Evolutionary conservation across 2,888 invertebrate genomes (phyloP).

Genomic region (Eumacrocentrus americanus): DNA sequence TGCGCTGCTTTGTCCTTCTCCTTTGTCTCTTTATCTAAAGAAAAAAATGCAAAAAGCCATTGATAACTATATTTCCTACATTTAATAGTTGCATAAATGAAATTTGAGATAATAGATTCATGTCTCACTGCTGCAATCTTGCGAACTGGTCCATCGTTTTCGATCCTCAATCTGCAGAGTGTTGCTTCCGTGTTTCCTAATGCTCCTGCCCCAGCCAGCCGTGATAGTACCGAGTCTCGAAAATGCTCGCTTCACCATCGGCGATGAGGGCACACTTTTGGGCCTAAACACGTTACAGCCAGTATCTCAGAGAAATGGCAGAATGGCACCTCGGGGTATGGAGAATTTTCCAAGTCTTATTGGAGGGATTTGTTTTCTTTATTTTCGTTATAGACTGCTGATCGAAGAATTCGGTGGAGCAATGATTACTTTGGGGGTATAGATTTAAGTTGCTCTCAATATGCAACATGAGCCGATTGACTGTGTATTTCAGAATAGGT

Average conservation of each 20-base stretch:
- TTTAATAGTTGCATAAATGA: background rate
- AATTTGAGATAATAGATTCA: constrained; percentile 1
- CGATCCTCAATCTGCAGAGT: constrained; percentile 85
- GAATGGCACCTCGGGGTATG: too few species aligned
- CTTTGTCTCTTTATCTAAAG: constrained; percentile 78
- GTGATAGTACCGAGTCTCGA: constrained; percentile 89
- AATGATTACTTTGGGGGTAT: too few species aligned
- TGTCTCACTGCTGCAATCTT: constrained; percentile 86
- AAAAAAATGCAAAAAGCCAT: background rate
- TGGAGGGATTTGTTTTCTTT: too few species aligned
- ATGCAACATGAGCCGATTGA: too few species aligned
- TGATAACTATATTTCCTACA: background rate
- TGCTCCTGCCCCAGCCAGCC: constrained; percentile 88
- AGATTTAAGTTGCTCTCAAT: too few species aligned
- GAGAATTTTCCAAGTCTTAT: too few species aligned
- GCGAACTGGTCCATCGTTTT: constrained; percentile 91
- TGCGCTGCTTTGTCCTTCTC: constrained; percentile 76
- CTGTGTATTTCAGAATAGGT: too few species aligned
- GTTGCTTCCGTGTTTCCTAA: constrained; percentile 81
- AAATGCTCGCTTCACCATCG: constrained; percentile 92
- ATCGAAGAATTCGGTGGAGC: too few species aligned
- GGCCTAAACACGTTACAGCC: too few species aligned
- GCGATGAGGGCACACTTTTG: constrained; percentile 92
- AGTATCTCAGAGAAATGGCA: too few species aligned
- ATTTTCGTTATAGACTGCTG: too few species aligned